These are phyloP conservation scores for Omphaloscelis lunosa DNA, from an alignment of 2,888 invertebrate species.

Conservation along the genomic window DNA sequence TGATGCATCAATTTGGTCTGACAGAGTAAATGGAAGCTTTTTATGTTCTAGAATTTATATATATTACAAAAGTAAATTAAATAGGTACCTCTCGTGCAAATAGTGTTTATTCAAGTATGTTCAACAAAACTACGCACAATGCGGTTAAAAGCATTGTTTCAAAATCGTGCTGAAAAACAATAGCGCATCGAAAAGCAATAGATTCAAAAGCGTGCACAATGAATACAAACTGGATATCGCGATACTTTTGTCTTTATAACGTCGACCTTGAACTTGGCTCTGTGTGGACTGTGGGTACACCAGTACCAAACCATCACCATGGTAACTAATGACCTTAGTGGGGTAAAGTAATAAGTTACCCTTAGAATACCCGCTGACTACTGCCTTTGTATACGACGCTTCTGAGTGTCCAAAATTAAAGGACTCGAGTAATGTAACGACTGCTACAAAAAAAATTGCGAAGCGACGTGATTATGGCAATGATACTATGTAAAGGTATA, in stretches of 20 bases:
- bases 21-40: background rate
- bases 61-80: background rate
- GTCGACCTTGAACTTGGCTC: slow-evolving; percentile 52
- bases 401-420: slow-evolving; percentile 33
- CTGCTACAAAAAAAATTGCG: background rate
- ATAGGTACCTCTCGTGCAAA: background rate
- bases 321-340: slow-evolving; percentile 46
- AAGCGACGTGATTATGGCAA: background rate
- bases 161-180: slow-evolving; percentile 11
- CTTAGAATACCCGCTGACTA: slow-evolving; percentile 45
- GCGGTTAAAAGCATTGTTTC: background rate
- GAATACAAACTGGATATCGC: slow-evolving; percentile 14
- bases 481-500: background rate
- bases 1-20: background rate
- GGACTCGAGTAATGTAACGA: slow-evolving; percentile 16
- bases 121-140: background rate
- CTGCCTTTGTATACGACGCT: slow-evolving; percentile 7
- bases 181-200: slow-evolving; percentile 7
- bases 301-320: slow-evolving; percentile 41
- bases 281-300: slow-evolving; percentile 26
- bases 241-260: slow-evolving; percentile 31
- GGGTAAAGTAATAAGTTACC: slow-evolving; percentile 28
- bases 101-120: background rate
- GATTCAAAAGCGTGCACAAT: slow-evolving; percentile 31
- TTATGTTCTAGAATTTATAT: background rate